These are phyloP conservation scores for Poecile montanus DNA, from an alignment of 2,797 vertebrate genomes.

Conservation along the genomic window DNA sequence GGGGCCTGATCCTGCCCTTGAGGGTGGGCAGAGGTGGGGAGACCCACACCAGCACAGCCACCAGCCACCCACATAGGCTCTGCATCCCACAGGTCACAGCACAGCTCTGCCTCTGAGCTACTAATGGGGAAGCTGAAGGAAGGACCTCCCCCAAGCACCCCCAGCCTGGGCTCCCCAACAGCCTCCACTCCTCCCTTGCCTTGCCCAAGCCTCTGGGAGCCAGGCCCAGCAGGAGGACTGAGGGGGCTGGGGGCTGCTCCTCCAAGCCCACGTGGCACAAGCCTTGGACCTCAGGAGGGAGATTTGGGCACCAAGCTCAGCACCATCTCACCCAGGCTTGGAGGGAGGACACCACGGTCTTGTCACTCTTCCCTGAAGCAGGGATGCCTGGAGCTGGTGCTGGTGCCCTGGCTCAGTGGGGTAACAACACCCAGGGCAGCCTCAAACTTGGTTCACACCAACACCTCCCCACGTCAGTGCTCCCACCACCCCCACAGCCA, in stretches of 20 bases:
- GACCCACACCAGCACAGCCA: not conserved
- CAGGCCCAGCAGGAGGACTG: not conserved
- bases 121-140: not conserved
- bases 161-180: not conserved
- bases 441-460: not conserved
- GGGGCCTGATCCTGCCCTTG: not conserved
- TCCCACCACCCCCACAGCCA: not conserved
- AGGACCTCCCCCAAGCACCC: rapidly evolving
- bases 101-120: rapidly evolving
- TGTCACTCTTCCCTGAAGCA: not conserved
- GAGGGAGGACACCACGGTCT: not conserved
- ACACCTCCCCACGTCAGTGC: rapidly evolving
- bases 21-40: not conserved
- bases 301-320: not conserved
- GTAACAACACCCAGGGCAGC: not conserved
- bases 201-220: not conserved
- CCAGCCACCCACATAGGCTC: not conserved
- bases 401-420: not conserved
- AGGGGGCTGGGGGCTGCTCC: not conserved
- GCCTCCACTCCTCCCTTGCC: rapidly evolving
- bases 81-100: rapidly evolving
- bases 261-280: not conserved
- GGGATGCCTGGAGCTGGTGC: not conserved
- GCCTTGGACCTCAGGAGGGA: not conserved
- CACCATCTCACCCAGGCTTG: not conserved